A percentile compares a stretch with the other conserved stretches of the same genome.
phyloP scores from a whole-genome alignment of 2,888 invertebrate species.

The Rhodophaea formosa region DNA sequence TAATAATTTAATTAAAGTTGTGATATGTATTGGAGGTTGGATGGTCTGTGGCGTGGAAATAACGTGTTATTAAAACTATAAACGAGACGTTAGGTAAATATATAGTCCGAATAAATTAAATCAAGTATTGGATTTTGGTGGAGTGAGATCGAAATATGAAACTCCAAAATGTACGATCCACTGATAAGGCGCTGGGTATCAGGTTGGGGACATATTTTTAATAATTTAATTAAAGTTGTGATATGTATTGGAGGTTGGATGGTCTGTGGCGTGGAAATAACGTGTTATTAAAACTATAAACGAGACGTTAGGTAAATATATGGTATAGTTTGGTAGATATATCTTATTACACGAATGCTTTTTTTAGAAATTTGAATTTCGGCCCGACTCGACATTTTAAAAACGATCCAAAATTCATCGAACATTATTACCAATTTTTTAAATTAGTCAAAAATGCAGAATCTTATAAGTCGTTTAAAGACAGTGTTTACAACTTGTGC shows the following conservation, averaged over 20 bases:
- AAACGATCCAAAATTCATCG: too few relatives aligned
- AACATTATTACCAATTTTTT: too few relatives aligned
- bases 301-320: background rate
- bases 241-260: background rate
- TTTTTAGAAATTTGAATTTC: too few relatives aligned
- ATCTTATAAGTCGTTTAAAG: too few relatives aligned
- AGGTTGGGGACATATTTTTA: constrained; percentile 22
- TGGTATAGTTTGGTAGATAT: too few relatives aligned
- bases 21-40: background rate
- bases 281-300: constrained; percentile 1
- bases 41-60: constrained; percentile 1
- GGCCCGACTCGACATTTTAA: too few relatives aligned
- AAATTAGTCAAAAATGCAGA: too few relatives aligned
- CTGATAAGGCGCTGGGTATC: constrained; percentile 8
- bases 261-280: background rate
- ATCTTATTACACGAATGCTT: too few relatives aligned
- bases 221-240: constrained; percentile 13
- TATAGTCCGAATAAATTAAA: background rate
- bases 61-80: constrained; percentile 1
- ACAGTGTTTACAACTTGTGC: too few relatives aligned
- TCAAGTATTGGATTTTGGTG: background rate
- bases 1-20: constrained; percentile 16
- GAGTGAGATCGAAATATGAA: constrained; percentile 29
- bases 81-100: background rate
- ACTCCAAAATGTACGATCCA: constrained; percentile 22